Percentiles rank a stretch among this genome's conserved stretches.
Conservation (phyloP, 2,113 vertebrate genomes). For the Hippocampus mohnikei region DNA sequence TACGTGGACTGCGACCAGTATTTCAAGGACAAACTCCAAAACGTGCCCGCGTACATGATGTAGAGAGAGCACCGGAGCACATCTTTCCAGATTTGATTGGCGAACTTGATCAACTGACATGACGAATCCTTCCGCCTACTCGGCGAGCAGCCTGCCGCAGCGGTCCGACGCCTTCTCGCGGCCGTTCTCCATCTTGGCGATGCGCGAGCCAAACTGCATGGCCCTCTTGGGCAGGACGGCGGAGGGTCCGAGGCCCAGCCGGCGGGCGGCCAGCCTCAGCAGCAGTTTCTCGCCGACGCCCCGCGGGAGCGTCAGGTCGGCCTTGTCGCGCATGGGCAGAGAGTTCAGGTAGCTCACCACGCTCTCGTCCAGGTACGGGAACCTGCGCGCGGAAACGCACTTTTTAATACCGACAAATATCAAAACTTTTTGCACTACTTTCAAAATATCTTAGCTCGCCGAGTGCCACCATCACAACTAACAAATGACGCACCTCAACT, state of each 20-base stretch:
- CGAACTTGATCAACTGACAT: not conserved
- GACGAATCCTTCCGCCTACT: conserved; percentile 19
- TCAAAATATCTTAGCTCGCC: too few relatives aligned
- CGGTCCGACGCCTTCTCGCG: conserved; percentile 85
- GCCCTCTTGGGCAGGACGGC: conserved; percentile 87
- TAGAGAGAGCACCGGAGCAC: conserved; percentile 28
- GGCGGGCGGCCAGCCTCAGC: conserved; percentile 77
- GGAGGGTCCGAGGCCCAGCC: conserved; percentile 77
- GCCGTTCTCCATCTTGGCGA: conserved; percentile 87
- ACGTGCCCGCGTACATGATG: conserved; percentile 62
- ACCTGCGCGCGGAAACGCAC: conserved; percentile 63
- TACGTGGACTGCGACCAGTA: conserved; percentile 73
- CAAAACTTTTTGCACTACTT: too few relatives aligned
- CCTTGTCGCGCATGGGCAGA: conserved; percentile 83
- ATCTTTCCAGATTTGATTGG: not conserved
- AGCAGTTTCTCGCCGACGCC: conserved; percentile 92
- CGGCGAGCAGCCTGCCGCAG: conserved; percentile 76
- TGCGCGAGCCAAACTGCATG: conserved; percentile 93
- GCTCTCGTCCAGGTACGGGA: conserved; percentile 93
- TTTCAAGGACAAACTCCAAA: conserved; percentile 67
- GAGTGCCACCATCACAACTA: not conserved
- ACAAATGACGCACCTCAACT: not conserved
- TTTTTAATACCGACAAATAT: not conserved
- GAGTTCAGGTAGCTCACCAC: conserved; percentile 87
- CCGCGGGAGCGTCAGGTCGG: conserved; percentile 81